Evolutionary conservation across 1,140 invertebrate genomes (phyloP).

Genomic region (Melitaea cinxia): DNA sequence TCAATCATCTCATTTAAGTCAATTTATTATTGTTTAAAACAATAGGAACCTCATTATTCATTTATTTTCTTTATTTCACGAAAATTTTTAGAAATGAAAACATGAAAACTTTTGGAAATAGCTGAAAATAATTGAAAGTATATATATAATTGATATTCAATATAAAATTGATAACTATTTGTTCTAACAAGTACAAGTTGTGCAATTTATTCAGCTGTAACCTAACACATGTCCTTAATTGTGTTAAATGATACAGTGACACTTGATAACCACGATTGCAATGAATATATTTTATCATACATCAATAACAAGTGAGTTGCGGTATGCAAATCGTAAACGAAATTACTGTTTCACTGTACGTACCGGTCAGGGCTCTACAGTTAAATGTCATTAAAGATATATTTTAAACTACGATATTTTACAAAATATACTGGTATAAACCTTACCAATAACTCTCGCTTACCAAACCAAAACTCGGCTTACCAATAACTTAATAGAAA

Average conservation of each 20-base stretch:
- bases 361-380: neutral
- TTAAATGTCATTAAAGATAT: neutral
- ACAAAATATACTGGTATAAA: too few species aligned
- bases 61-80: too few species aligned
- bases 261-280: conserved; percentile 27
- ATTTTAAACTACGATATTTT: too few species aligned
- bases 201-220: conserved; percentile 19
- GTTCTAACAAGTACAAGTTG: neutral
- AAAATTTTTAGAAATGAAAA: too few species aligned
- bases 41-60: too few species aligned
- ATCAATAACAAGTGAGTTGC: conserved; percentile 24
- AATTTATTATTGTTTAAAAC: too few species aligned
- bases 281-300: conserved; percentile 28
- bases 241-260: conserved; percentile 24
- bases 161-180: neutral
- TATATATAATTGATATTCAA: neutral
- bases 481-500: too few species aligned
- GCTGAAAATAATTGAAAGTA: neutral
- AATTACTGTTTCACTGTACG: conserved; percentile 8
- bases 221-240: conserved; percentile 30
- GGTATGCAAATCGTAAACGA: conserved; percentile 13
- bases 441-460: too few species aligned
- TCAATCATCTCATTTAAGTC: too few species aligned
- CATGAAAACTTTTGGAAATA: too few species aligned
- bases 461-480: too few species aligned